Conservation (phyloP, 2,113 vertebrate species). For the Cryptomyrus ogoouensis region DNA sequence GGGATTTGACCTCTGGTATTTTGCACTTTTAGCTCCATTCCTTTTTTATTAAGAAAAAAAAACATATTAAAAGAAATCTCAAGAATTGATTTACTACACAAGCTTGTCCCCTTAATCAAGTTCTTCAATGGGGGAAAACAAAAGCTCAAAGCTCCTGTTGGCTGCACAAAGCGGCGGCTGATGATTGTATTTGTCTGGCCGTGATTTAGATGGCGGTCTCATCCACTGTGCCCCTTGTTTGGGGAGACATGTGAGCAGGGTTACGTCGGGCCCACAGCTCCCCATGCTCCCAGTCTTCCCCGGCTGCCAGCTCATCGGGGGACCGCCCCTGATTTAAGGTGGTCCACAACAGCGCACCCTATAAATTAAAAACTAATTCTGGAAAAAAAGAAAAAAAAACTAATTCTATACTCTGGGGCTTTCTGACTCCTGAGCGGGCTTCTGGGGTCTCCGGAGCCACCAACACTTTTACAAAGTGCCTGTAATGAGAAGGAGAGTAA, state of each 20-base stretch:
- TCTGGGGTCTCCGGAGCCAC: conserved; percentile 73
- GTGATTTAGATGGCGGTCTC: conserved; percentile 91
- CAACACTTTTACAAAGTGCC: conserved; percentile 98
- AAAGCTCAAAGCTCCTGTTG: neutral
- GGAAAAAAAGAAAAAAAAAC: conserved; percentile 59
- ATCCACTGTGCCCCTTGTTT: conserved; percentile 73
- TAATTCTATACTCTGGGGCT: conserved; percentile 85
- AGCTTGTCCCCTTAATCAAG: conserved; percentile 18
- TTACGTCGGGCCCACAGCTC: conserved; percentile 72
- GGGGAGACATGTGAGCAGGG: conserved; percentile 70
- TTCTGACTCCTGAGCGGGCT: conserved; percentile 77
- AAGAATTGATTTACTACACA: conserved; percentile 12
- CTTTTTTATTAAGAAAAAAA: conserved; percentile 17
- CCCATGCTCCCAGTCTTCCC: conserved; percentile 75
- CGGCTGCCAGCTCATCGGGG: conserved; percentile 71
- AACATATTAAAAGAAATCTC: conserved; percentile 8
- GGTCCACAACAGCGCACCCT: conserved; percentile 75
- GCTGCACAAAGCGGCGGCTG: conserved; percentile 67
- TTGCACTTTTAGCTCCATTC: conserved; percentile 15
- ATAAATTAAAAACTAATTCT: conserved; percentile 88
- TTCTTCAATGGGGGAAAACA: conserved; percentile 2
- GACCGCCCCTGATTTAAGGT: conserved; percentile 84
- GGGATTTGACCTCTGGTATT: conserved; percentile 1
- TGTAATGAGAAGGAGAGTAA: conserved; percentile 96
- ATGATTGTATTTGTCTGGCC: conserved; percentile 85